Percentiles rank a stretch among this genome's conserved stretches.
Evolutionary conservation across 1,140 invertebrate genomes (phyloP).

Genomic region (Drosophila nigromelanica): DNA sequence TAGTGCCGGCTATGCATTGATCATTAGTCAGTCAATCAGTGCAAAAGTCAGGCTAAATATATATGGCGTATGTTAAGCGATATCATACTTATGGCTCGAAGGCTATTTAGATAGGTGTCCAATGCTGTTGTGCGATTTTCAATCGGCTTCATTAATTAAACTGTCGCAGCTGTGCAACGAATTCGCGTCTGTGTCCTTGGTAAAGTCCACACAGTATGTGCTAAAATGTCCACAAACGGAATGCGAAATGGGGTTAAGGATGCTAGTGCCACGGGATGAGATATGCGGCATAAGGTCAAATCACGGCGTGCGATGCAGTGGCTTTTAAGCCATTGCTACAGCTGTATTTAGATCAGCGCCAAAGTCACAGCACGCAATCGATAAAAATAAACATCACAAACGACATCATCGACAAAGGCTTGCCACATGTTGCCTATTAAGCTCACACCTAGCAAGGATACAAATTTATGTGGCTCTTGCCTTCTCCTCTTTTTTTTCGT

Average conservation of each 20-base stretch:
- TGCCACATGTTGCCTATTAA: neutral
- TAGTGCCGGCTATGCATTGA: no score
- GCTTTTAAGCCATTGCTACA: constrained; percentile 2
- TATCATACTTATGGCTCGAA: no score
- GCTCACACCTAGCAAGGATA: neutral
- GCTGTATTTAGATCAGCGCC: constrained; percentile 10
- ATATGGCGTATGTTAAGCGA: no score
- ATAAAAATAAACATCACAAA: constrained; percentile 29
- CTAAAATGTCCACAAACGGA: constrained; percentile 17
- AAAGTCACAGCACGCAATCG: constrained; percentile 22
- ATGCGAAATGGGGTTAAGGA: constrained; percentile 34
- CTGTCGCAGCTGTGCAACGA: no score
- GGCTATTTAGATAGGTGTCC: no score
- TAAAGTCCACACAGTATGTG: neutral
- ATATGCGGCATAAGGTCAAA: constrained; percentile 14
- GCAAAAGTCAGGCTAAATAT: no score
- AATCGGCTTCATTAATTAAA: no score
- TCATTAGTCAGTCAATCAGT: no score
- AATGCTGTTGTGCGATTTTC: no score
- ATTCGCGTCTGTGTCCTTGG: neutral
- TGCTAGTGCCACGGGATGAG: constrained; percentile 4
- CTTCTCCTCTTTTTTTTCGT: no score
- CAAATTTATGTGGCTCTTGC: no score
- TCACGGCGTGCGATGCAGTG: constrained; percentile 6
- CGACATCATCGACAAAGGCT: neutral